Base-by-base conservation (phyloP, 2,113 vertebrate species). In the Lathamus discolor region DNA sequence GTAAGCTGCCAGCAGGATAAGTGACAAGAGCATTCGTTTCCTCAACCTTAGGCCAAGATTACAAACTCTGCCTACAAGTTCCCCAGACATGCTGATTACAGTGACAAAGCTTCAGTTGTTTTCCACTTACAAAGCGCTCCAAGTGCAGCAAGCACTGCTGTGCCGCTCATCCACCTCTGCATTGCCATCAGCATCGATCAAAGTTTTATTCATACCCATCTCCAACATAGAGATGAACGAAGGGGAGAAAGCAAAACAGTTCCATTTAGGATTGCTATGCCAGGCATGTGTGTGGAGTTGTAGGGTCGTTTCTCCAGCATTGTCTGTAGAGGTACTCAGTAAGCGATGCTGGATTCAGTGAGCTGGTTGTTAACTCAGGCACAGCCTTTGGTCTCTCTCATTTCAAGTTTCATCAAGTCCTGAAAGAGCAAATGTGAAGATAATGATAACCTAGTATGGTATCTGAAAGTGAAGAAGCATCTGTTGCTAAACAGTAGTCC, bases 71-170 rank as follows among this genome's bases (percentile, higher is more conserved):
- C 16, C 52, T 35, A 1, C 0, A 2, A 24, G 13, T 70, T 92
- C 22, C 62, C 44, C 27, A 61, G 52, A 79, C 6, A 3, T 33
- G 23, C 28, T 57, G 41, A 77, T 77, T 49, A 35, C 23, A 77
- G 46, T 37, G 49, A 44, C 62, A 59, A 70, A 39, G 7, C 18
- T 67, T 64, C 33, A 19, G n/a, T 31, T 68, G 24, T 52, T 89
- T 74, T 59, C 1, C 0, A 43, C 55, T 68, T 51, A 46, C 7
- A 61, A 67, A 78, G 25, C 0, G 0, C 16, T 27, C 17, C 10
- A 62, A 59, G 31, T 31, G 23, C 33, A 86, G 25, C 43, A 35
- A 69, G 48, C 8, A 1, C 35, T 66, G 16, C 33, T 44, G 31
- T 80, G 28, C 12, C 0, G 0, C 11, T 70, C 48, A 7, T 18